These are phyloP conservation scores for Spinus pinus DNA, from an alignment of 2,797 vertebrate genomes.

Conservation along the genomic window DNA sequence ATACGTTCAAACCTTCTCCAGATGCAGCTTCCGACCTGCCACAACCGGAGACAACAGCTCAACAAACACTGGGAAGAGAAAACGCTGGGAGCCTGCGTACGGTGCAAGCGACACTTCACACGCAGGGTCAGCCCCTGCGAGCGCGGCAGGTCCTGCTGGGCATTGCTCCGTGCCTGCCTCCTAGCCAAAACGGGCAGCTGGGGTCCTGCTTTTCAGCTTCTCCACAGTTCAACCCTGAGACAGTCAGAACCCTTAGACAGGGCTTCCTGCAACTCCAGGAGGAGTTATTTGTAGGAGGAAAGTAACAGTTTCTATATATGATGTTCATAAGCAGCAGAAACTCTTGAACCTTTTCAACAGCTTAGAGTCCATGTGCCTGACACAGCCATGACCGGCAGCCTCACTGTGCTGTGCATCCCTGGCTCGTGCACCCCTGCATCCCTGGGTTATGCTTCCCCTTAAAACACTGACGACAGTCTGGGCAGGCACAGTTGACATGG, in stretches of 20 bases:
- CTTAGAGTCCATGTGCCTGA: not conserved
- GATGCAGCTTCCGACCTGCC: not conserved
- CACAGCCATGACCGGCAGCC: fast-evolving
- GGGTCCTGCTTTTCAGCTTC: not conserved
- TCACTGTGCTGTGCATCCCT: fast-evolving
- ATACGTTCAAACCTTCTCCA: fast-evolving
- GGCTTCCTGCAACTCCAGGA: not conserved
- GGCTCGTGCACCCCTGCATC: not conserved
- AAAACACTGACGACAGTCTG: fast-evolving
- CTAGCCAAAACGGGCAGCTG: fast-evolving
- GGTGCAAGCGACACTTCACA: not conserved
- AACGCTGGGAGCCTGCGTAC: fast-evolving
- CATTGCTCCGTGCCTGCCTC: not conserved
- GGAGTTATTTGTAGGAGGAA: not conserved
- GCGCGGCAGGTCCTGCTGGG: not conserved
- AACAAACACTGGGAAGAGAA: not conserved
- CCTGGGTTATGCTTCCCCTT: not conserved
- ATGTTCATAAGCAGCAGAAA: not conserved
- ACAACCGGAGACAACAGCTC: not conserved
- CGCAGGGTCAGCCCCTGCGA: not conserved
- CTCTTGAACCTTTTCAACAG: not conserved
- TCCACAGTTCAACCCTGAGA: not conserved
- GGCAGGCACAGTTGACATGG: not conserved
- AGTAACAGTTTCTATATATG: fast-evolving
- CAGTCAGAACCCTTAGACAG: not conserved